Base-by-base conservation (phyloP, 1,140 invertebrate genomes). In the Samia ricini region DNA sequence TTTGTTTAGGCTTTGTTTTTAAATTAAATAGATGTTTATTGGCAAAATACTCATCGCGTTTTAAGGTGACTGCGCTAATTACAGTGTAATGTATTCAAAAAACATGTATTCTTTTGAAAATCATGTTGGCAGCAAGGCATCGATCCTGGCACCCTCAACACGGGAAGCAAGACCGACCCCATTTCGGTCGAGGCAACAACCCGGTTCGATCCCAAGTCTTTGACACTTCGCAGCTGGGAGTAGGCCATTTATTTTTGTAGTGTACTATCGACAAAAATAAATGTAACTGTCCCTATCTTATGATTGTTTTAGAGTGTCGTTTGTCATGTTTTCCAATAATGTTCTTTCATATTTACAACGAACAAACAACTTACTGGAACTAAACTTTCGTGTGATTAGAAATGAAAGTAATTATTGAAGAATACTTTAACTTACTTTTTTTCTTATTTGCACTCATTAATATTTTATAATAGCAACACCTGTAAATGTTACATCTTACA, bases 241-340 rank as follows among this genome's bases (percentile, higher is more conserved):
- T 88, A 81, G 85, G 83, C 74, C 85, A 83, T 82, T 85, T 88
- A 88, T 88, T 88, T 88, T 83, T 68, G 85, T 81, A 69, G 66
- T 77, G 74, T 77, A 82, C 76, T 76, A 76, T 77, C 69, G 79
- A 80, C 81, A 74, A 70, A 86, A 88, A 86, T 86, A 88, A 83
- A 81, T 85, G 77, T 76, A 69, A 66, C 68, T 59, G 74, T 75
- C 79, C 67, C 74, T 80, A 72, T 71, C 68, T 70, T 65, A 66
- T 66, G 70, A 78, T 83, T 83, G 73, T 77, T 73, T 76, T 50
- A 69, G 12, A 42, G 33, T 42, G 33, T 15, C n/a, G 10, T 12
- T 42, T 42, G 12, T 42, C n/a, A 12, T 12, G 33, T 42, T 42
- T 42, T 42, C 10, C 33, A 42, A 42, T 42, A 15, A 42, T 15